Evolutionary conservation across 2,113 vertebrate species (phyloP).

Genomic region (Clupea harengus): DNA sequence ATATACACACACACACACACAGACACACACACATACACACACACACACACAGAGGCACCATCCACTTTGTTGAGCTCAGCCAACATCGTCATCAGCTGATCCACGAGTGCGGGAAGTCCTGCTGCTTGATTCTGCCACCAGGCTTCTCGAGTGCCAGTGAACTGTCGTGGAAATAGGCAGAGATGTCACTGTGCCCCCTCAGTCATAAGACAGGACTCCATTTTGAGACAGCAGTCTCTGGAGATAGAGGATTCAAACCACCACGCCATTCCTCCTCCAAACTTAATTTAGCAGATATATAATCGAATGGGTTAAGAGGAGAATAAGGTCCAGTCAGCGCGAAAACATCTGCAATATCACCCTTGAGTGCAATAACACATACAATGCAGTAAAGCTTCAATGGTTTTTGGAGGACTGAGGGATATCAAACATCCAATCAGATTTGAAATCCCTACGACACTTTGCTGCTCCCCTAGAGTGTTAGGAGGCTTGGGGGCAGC

Average conservation of each 20-base stretch:
- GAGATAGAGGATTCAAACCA: background rate
- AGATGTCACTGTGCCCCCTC: background rate
- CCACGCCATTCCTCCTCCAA: background rate
- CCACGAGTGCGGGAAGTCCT: background rate
- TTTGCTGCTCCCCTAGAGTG: background rate
- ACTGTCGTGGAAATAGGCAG: background rate
- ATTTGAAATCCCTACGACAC: background rate
- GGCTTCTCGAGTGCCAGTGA: background rate
- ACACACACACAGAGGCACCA: background rate
- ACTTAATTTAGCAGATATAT: background rate
- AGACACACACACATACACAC: background rate
- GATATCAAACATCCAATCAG: background rate
- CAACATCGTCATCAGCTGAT: constrained; percentile 6
- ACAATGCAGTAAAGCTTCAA: background rate
- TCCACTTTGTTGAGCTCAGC: background rate
- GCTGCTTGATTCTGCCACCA: background rate
- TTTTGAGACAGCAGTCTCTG: background rate
- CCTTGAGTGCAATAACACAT: background rate
- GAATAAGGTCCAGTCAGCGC: background rate
- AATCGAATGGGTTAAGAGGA: background rate
- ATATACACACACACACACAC: constrained; percentile 17
- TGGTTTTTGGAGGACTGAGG: background rate
- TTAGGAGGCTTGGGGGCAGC: background rate
- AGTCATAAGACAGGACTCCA: background rate
- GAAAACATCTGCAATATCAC: background rate